Evolutionary conservation across 2,888 invertebrate species (phyloP).

Genomic region (Spilarctia lutea): DNA sequence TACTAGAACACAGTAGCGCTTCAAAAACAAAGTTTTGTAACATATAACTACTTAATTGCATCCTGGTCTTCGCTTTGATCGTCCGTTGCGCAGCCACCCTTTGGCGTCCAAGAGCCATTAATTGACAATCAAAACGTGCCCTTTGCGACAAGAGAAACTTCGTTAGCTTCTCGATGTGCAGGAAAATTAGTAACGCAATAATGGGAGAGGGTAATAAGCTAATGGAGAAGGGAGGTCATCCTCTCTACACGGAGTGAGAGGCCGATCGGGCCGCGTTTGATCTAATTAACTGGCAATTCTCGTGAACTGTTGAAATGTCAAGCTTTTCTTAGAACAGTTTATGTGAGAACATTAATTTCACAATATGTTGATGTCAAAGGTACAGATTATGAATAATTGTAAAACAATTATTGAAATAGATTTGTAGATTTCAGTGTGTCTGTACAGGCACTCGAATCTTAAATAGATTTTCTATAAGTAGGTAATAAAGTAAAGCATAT

Average conservation of each 20-base stretch:
- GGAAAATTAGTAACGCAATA: constrained; percentile 85
- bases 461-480: background rate
- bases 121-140: constrained; percentile 84
- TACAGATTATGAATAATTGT: no score
- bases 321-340: constrained; percentile 62
- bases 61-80: constrained; percentile 76
- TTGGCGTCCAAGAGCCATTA: constrained; percentile 76
- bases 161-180: constrained; percentile 80
- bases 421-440: background rate
- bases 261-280: constrained; percentile 66
- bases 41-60: constrained; percentile 72
- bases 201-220: constrained; percentile 80
- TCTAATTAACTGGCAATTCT: constrained; percentile 78
- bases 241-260: constrained; percentile 49
- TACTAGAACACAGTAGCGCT: constrained; percentile 7
- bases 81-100: constrained; percentile 59
- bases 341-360: constrained; percentile 40
- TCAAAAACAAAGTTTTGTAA: constrained; percentile 65
- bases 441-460: background rate
- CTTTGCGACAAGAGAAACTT: constrained; percentile 79
- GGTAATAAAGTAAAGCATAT: no score
- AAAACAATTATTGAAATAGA: background rate
- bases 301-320: constrained; percentile 63
- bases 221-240: constrained; percentile 82
- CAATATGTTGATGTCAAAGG: no score